Percentiles rank a stretch among this genome's conserved stretches.
Evolutionary conservation across 1,140 invertebrate genomes (phyloP).

Genomic region (Temnothorax nylanderi): DNA sequence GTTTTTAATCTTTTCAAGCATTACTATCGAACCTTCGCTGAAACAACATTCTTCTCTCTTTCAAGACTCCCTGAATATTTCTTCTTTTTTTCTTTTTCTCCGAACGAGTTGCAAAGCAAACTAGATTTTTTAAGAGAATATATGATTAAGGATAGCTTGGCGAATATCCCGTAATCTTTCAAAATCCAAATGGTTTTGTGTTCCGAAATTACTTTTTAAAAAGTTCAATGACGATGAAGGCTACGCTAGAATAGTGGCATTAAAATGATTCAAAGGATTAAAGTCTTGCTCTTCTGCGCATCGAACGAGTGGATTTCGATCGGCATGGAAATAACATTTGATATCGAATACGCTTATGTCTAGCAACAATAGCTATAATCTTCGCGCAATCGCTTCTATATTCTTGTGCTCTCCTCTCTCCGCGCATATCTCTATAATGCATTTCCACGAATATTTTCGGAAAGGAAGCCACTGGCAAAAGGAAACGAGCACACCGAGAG

Average conservation of each 20-base stretch:
- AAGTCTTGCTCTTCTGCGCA: background rate
- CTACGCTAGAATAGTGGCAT: background rate
- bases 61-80: background rate
- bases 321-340: slow-evolving; percentile 19
- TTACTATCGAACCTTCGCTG: background rate
- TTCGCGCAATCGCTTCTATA: slow-evolving; percentile 6
- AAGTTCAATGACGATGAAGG: slow-evolving; percentile 1
- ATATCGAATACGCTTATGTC: background rate
- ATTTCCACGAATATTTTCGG: background rate
- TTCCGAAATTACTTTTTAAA: slow-evolving; percentile 14
- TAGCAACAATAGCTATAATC: slow-evolving; percentile 5
- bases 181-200: background rate
- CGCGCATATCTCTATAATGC: too few relatives aligned
- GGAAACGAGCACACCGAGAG: slow-evolving; percentile 34
- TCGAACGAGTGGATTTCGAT: slow-evolving; percentile 14
- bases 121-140: background rate
- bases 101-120: background rate
- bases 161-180: slow-evolving; percentile 22
- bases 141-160: background rate
- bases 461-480: slow-evolving; percentile 41
- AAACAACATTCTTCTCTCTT: background rate
- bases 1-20: background rate
- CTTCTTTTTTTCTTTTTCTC: background rate
- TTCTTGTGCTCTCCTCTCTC: background rate
- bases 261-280: slow-evolving; percentile 21